phyloP scores from a whole-genome alignment of 2,888 invertebrate species.

The Caenorhabditis plicata region DNA sequence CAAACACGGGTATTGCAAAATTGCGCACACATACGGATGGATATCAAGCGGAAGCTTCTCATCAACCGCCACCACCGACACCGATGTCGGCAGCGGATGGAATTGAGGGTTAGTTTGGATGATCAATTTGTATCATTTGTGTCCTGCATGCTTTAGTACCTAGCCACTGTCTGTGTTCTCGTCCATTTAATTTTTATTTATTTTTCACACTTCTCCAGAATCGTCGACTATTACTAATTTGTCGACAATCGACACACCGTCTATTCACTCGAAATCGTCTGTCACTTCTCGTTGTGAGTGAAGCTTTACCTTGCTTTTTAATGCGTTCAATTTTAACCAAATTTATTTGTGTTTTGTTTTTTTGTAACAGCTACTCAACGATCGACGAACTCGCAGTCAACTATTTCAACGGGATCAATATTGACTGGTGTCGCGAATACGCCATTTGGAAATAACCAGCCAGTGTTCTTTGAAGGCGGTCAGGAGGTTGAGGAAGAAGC shows the following conservation, averaged over 20 bases:
- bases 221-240: too few relatives aligned
- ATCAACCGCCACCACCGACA: conserved; percentile 22
- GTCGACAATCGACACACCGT: too few relatives aligned
- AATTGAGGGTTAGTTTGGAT: background rate
- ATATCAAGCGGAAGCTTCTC: conserved; percentile 3
- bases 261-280: too few relatives aligned
- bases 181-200: background rate
- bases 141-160: background rate
- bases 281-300: too few relatives aligned
- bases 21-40: conserved; percentile 8
- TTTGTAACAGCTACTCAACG: conserved; percentile 21
- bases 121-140: background rate
- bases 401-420: conserved; percentile 25
- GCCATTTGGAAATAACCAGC: conserved; percentile 4
- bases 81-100: conserved; percentile 20
- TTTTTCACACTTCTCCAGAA: background rate
- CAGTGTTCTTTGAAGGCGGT: conserved; percentile 11
- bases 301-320: background rate
- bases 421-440: conserved; percentile 19
- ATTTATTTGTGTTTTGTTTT: conserved; percentile 6
- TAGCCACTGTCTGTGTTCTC: background rate
- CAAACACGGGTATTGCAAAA: conserved; percentile 37
- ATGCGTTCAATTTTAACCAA: background rate
- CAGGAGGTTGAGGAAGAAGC: conserved; percentile 8
- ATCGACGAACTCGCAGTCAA: too few relatives aligned